Base-by-base conservation (phyloP, 2,797 vertebrate genomes). In the Manis pentadactyla region DNA sequence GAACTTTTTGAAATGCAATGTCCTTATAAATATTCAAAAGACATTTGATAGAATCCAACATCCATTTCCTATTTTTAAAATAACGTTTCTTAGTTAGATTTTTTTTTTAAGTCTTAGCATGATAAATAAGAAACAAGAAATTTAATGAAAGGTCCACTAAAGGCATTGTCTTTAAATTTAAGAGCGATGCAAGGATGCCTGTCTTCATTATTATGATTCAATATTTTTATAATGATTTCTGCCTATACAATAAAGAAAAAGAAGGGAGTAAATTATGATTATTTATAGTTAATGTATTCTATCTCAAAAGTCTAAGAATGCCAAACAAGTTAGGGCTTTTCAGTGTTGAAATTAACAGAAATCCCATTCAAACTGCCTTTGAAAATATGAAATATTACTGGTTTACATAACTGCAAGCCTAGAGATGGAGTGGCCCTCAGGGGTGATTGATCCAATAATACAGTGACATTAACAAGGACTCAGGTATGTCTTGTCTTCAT, bases 41-140 rank as follows among this genome's bases (percentile, higher is more conserved):
- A 75, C 46, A 63, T 77, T 82, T 94, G 61, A 75, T 77, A 51
- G 69, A 96, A 57, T 75, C 15, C 29, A 89, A n/a, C 18, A 85
- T 29, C 12, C 5, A 49, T 79, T 46, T 90, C 34, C 10, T 85
- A 2, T 55, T 95, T 84, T 81, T 29, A n/a, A 74, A 29, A 66
- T 73, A 77, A 64, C 13, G 84, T 64, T 37, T 85, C 82, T 78
- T 61, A 79, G 5, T 23, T 73, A 31, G 18, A 39, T 39, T 39
- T 39, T 61, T 34, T 77, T 77, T 34, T 18, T 46, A 77, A 53
- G 15, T 55, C 37, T 49, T 79, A 49, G 23, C 27, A 59, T 86
- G 31, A 71, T 57, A 87, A 87, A 68, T 42, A 37, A 25, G 4
- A 75, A 90, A 75, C 25, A 75, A 37, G 31, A 94, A 75, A 75